Evolutionary conservation across 2,888 invertebrate species (phyloP), one percentile per base, ranked within the genome.

Genomic region (Cephonodes hylas): DNA sequence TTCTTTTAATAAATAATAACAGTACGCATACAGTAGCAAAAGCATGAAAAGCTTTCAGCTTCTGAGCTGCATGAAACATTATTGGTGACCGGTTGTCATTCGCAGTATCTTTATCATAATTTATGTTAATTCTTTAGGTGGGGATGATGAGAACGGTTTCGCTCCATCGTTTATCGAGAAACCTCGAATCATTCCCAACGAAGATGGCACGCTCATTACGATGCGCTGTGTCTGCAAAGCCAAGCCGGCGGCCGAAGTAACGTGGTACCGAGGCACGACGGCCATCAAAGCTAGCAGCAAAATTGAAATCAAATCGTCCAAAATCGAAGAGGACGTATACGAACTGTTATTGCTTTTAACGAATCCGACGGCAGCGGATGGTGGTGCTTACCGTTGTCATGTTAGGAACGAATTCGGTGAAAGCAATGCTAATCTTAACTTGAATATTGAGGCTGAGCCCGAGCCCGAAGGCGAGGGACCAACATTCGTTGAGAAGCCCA

Each of bases 141-240:
- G 97, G 88, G 97, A 97, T 92, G 97, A 97, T 90, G 97, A 96
- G 75, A 96, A 96, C 83, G 98, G 98, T 85, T 97, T 97, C 93
- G 97, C 98, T 76, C 99, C 99, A 71, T 97, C 98, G 66, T 99
- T 99, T 93, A 95, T 98, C 84, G 99, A 99, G 93, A 99, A 99
- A 94, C 99, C 99, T 70, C 96, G 97, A 92, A 99, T 99, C 92
- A 98, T 99, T 93, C 99, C 99, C 85, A 98, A 99, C 93, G 98
- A 98, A 89, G 97, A 96, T 83, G 99, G 99, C 77, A 98, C 99
- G 74, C 95, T 99, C 79, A 98, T 99, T 79, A 96, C 98, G 67
- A 98, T 99, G 97, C 97, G 98, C 91, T 99, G 99, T 93, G 96
- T 96, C 84, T 97, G 97, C 89, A 97, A 96, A 89, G 98, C 99